Evolutionary conservation across 2,888 invertebrate species (phyloP).

Genomic region (Spilosoma lubricipeda): DNA sequence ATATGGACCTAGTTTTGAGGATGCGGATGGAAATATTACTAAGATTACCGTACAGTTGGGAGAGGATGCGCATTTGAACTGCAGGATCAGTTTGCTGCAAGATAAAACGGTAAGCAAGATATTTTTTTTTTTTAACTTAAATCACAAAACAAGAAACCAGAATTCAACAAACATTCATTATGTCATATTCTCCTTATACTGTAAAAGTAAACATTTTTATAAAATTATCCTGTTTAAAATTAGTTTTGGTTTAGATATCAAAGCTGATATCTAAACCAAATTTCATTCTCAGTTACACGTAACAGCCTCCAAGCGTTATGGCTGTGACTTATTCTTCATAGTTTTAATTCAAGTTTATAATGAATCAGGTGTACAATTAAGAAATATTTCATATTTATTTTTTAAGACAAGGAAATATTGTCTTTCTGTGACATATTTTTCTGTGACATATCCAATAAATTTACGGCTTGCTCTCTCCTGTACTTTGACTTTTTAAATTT

Average conservation of each 20-base stretch:
- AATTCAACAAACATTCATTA: too few relatives aligned
- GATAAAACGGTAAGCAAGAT: slow-evolving; percentile 89
- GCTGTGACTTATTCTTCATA: too few relatives aligned
- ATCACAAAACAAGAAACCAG: too few relatives aligned
- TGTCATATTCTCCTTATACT: background rate
- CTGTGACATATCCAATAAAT: too few relatives aligned
- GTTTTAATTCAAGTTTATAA: too few relatives aligned
- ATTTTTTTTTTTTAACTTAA: background rate
- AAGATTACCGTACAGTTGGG: slow-evolving; percentile 91
- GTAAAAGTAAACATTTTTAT: background rate
- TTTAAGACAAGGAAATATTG: too few relatives aligned
- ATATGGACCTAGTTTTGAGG: slow-evolving; percentile 91
- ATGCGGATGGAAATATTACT: slow-evolving; percentile 86
- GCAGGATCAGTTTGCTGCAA: slow-evolving; percentile 90
- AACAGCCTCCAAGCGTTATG: too few relatives aligned
- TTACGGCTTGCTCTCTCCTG: too few relatives aligned
- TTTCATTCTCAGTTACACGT: too few relatives aligned
- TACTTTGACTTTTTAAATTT: background rate
- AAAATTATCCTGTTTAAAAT: background rate
- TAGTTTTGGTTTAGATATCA: background rate
- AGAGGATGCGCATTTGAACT: slow-evolving; percentile 90
- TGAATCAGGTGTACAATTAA: too few relatives aligned
- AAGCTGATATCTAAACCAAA: background rate
- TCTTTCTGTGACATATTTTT: too few relatives aligned
- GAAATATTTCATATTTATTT: too few relatives aligned